Evolutionary conservation across 2,797 vertebrate species (phyloP).

Genomic region (Lepus townsendii): DNA sequence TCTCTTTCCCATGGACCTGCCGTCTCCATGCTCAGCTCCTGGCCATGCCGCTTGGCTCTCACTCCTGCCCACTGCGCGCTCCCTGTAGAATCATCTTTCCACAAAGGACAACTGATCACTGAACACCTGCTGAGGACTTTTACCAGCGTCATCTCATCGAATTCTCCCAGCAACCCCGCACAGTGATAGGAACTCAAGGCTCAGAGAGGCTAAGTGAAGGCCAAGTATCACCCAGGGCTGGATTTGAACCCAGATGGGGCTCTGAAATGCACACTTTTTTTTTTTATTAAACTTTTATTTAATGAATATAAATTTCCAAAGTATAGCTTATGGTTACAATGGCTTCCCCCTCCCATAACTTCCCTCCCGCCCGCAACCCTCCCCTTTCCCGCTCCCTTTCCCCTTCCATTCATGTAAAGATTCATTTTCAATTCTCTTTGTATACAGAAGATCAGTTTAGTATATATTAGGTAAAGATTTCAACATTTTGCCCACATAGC

Average conservation of each 20-base stretch:
- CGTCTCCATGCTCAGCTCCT: neutral
- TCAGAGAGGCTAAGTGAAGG: neutral
- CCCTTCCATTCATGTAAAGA: no score
- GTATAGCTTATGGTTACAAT: no score
- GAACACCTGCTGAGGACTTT: neutral
- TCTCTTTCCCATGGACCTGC: neutral
- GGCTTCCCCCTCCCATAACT: no score
- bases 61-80: neutral
- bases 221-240: neutral
- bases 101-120: neutral
- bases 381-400: no score
- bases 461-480: no score
- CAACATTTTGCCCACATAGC: no score
- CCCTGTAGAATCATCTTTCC: slow-evolving; percentile 8
- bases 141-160: neutral
- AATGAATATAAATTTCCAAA: no score
- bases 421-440: no score
- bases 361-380: no score
- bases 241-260: neutral
- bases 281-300: no score
- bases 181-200: neutral
- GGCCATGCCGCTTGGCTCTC: neutral
- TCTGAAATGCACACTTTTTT: neutral
- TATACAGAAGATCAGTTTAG: no score
- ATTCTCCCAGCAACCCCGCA: neutral